Evolutionary conservation across 2,797 vertebrate species (phyloP).

Genomic region (Mormyrops boulengeri): DNA sequence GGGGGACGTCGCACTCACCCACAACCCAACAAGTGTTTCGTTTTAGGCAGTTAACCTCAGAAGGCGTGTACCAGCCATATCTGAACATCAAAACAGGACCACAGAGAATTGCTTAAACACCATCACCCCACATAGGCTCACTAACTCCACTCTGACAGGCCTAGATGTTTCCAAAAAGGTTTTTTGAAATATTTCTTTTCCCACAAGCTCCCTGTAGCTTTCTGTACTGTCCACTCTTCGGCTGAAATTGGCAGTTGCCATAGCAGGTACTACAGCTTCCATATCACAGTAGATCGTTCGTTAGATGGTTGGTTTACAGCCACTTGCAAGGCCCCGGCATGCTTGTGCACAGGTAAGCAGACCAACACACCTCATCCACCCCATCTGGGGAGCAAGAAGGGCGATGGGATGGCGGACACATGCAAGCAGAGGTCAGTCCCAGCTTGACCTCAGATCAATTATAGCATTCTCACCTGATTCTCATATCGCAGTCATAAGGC

Average conservation of each 20-base stretch:
- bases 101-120: constrained; percentile 30
- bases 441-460: not conserved
- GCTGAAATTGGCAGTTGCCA: not conserved
- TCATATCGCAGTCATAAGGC: not conserved
- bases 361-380: not conserved
- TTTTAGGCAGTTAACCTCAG: constrained; percentile 27
- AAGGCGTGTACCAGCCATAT: constrained; percentile 40
- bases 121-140: not conserved
- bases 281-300: not conserved
- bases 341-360: not conserved
- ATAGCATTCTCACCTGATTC: not conserved
- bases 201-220: not conserved
- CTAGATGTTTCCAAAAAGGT: not conserved
- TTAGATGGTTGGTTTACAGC: not conserved
- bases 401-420: not conserved
- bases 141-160: constrained; percentile 7
- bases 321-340: not conserved
- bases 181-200: not conserved
- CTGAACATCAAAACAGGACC: constrained; percentile 43
- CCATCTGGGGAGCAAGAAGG: not conserved
- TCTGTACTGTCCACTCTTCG: not conserved
- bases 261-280: not conserved
- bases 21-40: constrained; percentile 31
- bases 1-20: constrained; percentile 7
- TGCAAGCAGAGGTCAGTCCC: not conserved